phyloP scores from a whole-genome alignment of 2,113 vertebrate genomes.

The Megaleporinus macrocephalus region DNA sequence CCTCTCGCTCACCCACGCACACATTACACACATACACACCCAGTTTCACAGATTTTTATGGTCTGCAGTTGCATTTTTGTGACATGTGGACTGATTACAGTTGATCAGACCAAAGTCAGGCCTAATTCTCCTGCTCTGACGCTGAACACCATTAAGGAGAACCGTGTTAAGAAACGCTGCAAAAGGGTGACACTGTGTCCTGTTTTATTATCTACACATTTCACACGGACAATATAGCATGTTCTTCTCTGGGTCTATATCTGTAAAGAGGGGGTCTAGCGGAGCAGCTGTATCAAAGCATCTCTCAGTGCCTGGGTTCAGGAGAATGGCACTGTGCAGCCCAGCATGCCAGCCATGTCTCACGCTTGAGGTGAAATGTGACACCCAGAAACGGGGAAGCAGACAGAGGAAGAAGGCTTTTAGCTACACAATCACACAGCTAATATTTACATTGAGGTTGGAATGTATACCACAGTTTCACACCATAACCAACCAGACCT shows the following conservation, averaged over 20 bases:
- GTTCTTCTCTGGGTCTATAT: background rate
- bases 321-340: background rate
- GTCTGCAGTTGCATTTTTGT: background rate
- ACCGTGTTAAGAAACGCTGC: background rate
- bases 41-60: slow-evolving; percentile 35
- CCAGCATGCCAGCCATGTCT: background rate
- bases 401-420: background rate
- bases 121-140: background rate
- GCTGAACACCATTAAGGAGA: background rate
- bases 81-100: background rate
- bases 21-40: slow-evolving; percentile 25
- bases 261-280: background rate
- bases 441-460: background rate
- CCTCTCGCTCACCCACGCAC: background rate
- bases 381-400: background rate
- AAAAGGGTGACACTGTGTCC: background rate
- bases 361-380: background rate
- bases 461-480: background rate
- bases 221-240: background rate
- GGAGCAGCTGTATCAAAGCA: background rate
- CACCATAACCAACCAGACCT: too few species aligned
- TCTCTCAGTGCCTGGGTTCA: background rate
- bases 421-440: too few species aligned
- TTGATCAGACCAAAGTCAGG: background rate
- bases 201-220: background rate